Evolutionary conservation across 2,797 vertebrate species (phyloP).

Genomic region (Hephaestus fuliginosus): DNA sequence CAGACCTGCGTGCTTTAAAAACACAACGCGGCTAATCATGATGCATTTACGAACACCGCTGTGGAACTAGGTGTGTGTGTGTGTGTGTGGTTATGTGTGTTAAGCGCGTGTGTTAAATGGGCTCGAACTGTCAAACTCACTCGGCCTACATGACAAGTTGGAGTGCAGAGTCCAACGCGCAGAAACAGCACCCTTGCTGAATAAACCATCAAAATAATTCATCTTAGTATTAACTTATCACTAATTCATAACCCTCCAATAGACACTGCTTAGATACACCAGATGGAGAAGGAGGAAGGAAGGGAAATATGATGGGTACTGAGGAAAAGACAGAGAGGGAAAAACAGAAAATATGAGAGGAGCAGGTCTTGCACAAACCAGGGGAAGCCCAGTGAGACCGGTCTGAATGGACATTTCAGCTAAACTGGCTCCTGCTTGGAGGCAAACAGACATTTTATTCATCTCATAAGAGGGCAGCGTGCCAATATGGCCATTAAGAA

Average conservation of each 20-base stretch:
- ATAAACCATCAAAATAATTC: constrained; percentile 79
- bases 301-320: constrained; percentile 34
- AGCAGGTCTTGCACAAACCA: constrained; percentile 34
- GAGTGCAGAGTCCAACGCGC: constrained; percentile 22
- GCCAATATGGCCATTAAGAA: constrained; percentile 70
- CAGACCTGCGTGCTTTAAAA: constrained; percentile 44
- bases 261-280: constrained; percentile 58
- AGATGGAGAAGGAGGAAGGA: constrained; percentile 21
- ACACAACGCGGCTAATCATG: constrained; percentile 33
- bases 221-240: constrained; percentile 78
- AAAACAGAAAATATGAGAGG: constrained; percentile 52
- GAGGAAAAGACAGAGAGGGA: constrained; percentile 27
- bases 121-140: constrained; percentile 27
- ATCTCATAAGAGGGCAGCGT: constrained; percentile 60
- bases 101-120: constrained; percentile 2
- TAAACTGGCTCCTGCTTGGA: constrained; percentile 61
- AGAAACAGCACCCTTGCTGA: constrained; percentile 57
- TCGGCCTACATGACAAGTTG: constrained; percentile 33
- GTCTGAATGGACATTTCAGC: constrained; percentile 45
- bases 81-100: background rate
- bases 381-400: constrained; percentile 40
- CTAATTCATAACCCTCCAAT: constrained; percentile 71
- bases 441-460: constrained; percentile 49
- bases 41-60: constrained; percentile 46
- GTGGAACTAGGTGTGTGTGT: constrained; percentile 9